Conservation (phyloP, 2,888 invertebrate species). For the Brenthis daphne region DNA sequence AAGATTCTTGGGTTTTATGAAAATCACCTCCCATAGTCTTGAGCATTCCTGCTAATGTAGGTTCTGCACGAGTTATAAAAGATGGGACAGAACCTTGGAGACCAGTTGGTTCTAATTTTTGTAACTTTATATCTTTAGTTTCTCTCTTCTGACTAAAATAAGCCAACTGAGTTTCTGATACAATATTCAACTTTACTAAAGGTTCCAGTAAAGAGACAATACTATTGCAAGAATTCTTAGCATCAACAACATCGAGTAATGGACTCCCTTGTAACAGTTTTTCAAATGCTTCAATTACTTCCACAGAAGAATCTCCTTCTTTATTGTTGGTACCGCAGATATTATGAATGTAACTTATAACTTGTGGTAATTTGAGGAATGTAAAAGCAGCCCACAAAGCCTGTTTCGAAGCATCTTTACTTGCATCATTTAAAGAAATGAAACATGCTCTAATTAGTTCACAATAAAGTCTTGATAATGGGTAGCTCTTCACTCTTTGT, state of each 20-base stretch:
- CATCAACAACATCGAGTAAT: slow-evolving; percentile 93
- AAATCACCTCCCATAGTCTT: slow-evolving; percentile 95
- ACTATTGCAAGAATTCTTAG: slow-evolving; percentile 93
- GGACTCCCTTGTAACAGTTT: slow-evolving; percentile 92
- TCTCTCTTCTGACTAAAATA: slow-evolving; percentile 85
- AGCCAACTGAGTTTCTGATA: slow-evolving; percentile 89
- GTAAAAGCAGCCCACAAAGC: slow-evolving; percentile 97
- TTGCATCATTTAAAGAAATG: slow-evolving; percentile 93
- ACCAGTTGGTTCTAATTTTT: slow-evolving; percentile 86
- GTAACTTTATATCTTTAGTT: slow-evolving; percentile 82
- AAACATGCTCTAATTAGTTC: slow-evolving; percentile 95
- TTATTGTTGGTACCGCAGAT: slow-evolving; percentile 80
- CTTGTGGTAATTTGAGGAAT: slow-evolving; percentile 93
- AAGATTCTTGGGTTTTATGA: slow-evolving; percentile 93
- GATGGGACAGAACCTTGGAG: slow-evolving; percentile 88
- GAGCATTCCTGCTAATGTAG: slow-evolving; percentile 92
- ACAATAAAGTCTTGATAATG: slow-evolving; percentile 91
- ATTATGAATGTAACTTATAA: slow-evolving; percentile 86
- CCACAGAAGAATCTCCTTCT: slow-evolving; percentile 86
- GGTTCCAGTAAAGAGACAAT: slow-evolving; percentile 92
- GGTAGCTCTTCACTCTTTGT: slow-evolving; percentile 91
- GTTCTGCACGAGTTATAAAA: slow-evolving; percentile 93
- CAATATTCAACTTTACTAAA: slow-evolving; percentile 88
- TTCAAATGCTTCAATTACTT: slow-evolving; percentile 92
- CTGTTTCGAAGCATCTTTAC: slow-evolving; percentile 89